Evolutionary conservation across 2,888 invertebrate species (phyloP).

Genomic region (Asteroscopus sphinx): DNA sequence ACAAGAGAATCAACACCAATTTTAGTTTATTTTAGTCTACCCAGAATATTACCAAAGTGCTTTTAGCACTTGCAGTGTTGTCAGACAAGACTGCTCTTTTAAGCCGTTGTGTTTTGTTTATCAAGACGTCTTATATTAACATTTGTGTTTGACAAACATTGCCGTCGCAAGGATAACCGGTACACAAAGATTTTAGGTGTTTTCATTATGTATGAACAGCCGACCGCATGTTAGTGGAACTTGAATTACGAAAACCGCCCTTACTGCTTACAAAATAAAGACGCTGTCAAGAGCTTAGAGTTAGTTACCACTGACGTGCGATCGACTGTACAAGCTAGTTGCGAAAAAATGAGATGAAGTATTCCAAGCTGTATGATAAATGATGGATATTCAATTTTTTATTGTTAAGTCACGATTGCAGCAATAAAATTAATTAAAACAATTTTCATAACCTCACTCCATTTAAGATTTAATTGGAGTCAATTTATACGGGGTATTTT

Average conservation of each 20-base stretch:
- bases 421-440: conserved; percentile 32
- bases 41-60: conserved; percentile 68
- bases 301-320: too few relatives aligned
- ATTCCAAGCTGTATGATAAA: conserved; percentile 1
- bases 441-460: conserved; percentile 26
- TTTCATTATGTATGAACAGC: conserved; percentile 21
- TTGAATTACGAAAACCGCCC: too few relatives aligned
- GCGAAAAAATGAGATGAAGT: conserved; percentile 19
- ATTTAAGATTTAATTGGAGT: conserved; percentile 30
- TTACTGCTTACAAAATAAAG: too few relatives aligned
- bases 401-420: conserved; percentile 20
- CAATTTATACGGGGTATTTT: conserved; percentile 41
- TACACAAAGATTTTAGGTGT: conserved; percentile 53
- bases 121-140: conserved; percentile 63
- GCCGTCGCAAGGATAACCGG: conserved; percentile 66
- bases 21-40: conserved; percentile 48
- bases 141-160: conserved; percentile 76
- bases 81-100: conserved; percentile 54
- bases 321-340: conserved; percentile 8
- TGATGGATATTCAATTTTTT: conserved; percentile 13
- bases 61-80: conserved; percentile 72
- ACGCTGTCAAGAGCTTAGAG: too few relatives aligned
- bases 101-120: conserved; percentile 59
- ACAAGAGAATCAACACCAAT: too few relatives aligned
- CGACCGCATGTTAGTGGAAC: too few relatives aligned